These are phyloP conservation scores for Disparrhopalites patrizii DNA, from an alignment of 2,888 invertebrate species.

Conservation along the genomic window DNA sequence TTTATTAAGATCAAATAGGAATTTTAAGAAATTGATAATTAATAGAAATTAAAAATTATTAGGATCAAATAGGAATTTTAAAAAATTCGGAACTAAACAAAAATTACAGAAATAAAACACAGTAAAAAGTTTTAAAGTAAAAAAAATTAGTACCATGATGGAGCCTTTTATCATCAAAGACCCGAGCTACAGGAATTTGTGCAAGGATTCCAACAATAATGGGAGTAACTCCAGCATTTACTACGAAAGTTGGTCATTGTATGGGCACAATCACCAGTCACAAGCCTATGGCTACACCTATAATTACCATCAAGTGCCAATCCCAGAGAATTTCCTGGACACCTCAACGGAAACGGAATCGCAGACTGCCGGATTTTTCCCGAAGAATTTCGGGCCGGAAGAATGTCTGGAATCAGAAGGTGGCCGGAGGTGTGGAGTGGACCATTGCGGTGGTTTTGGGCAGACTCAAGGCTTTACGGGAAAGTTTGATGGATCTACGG, in stretches of 20 bases:
- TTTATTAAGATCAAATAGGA: no score
- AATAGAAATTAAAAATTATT: no score
- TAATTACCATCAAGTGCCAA: not conserved
- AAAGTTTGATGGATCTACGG: no score
- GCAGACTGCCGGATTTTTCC: not conserved
- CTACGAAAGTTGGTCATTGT: constrained; percentile 17
- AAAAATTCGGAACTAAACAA: no score
- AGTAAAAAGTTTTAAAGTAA: no score
- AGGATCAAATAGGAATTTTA: no score
- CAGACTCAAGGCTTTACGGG: no score
- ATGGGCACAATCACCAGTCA: not conserved
- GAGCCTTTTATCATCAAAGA: not conserved
- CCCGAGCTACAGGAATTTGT: not conserved
- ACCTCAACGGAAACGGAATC: no score
- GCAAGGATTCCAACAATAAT: not conserved
- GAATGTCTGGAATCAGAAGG: not conserved
- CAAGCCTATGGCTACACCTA: not conserved
- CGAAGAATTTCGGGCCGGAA: no score
- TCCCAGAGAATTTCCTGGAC: not conserved
- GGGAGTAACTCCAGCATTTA: not conserved
- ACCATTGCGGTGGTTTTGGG: not conserved
- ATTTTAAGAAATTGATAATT: no score
- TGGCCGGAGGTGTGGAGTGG: not conserved
- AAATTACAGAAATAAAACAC: no score
- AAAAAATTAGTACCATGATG: not conserved